These are phyloP conservation scores for Muntiacus muntjak DNA, from an alignment of 2,113 vertebrate species.

Conservation along the genomic window DNA sequence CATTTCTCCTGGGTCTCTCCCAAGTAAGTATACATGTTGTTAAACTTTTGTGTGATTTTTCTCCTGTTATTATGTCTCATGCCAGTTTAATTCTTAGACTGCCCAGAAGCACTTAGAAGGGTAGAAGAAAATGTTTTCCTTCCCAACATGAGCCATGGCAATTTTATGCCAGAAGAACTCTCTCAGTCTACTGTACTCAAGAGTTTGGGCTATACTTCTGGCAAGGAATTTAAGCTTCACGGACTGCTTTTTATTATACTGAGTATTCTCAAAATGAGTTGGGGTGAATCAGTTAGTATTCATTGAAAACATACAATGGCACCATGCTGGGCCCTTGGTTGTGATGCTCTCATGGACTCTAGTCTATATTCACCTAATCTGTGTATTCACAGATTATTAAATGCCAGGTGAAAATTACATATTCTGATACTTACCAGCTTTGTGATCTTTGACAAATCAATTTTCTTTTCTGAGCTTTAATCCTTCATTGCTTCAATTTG, in stretches of 20 bases:
- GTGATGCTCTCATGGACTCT: neutral
- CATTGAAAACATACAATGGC: neutral
- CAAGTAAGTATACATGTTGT: neutral
- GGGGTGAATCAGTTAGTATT: neutral
- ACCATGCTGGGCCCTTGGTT: neutral
- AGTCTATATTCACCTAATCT: neutral
- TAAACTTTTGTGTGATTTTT: neutral
- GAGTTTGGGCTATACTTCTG: neutral
- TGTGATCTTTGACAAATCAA: conserved; percentile 33
- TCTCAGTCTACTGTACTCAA: neutral
- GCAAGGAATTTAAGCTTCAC: neutral
- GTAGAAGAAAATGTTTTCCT: neutral
- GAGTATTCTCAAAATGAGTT: neutral
- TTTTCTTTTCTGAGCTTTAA: neutral
- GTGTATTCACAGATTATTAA: neutral
- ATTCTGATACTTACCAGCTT: neutral
- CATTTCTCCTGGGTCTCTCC: neutral
- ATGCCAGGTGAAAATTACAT: neutral
- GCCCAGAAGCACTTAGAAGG: neutral
- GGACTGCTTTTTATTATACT: neutral
- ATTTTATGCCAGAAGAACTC: neutral
- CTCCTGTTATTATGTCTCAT: neutral
- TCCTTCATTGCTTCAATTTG: neutral
- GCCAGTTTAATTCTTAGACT: neutral
- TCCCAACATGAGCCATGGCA: neutral